Evolutionary conservation across 35 echinoderm and acorn worm species (phyloP).

Genomic region (Anneissia japonica): DNA sequence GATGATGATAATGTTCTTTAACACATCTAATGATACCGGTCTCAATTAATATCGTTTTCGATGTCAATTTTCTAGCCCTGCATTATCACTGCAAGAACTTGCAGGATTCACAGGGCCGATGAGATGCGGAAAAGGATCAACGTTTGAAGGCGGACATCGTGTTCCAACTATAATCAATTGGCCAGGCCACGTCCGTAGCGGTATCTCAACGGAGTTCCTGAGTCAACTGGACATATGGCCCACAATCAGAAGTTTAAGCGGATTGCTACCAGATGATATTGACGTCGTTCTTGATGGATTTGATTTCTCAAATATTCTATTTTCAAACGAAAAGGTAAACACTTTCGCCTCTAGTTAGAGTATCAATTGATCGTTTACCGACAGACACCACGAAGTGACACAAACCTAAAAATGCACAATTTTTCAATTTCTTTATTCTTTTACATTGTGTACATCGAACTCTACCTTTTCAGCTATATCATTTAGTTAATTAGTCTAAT

Average conservation of each 20-base stretch:
- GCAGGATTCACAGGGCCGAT: neutral
- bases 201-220: neutral
- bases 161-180: neutral
- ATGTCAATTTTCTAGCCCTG: neutral
- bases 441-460: too few species aligned
- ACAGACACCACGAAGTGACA: too few species aligned
- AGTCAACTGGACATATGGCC: conserved; percentile 1
- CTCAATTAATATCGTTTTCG: neutral
- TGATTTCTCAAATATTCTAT: neutral
- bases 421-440: too few species aligned
- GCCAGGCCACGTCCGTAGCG: neutral
- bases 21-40: neutral
- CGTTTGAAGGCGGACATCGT: conserved; percentile 11
- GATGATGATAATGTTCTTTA: neutral
- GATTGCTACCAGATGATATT: neutral
- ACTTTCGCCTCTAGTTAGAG: too few species aligned
- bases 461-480: too few species aligned
- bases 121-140: conserved; percentile 3
- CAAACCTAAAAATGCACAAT: too few species aligned
- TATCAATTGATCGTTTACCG: too few species aligned
- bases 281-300: neutral
- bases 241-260: neutral
- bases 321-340: neutral
- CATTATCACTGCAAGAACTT: neutral
- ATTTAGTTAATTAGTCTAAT: too few species aligned